Evolutionary conservation across 1,140 invertebrate species (phyloP), one percentile per base, ranked within the genome.

Genomic region (Phymorhynchus buccinoides): DNA sequence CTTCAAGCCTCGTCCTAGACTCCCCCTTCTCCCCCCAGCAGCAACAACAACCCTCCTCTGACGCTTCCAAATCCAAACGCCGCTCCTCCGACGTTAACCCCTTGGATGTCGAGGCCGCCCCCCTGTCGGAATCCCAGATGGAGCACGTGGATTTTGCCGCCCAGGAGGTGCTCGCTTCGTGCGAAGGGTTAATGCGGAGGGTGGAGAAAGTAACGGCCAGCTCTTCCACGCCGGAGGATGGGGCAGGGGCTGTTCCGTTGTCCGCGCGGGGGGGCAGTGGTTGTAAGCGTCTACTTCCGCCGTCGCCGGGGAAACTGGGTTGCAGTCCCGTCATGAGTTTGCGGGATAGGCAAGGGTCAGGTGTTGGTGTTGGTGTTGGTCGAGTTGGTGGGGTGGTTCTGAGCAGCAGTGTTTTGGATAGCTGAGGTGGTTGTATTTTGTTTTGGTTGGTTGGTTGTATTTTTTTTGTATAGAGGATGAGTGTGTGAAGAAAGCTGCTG

Each of bases 111-210:
- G 88, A 89, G 48, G 48, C 87, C 48, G 89, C 88, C 1, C 85
- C 89, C 35, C 86, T 91, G 71, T 88, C 89, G 6, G 87, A 90
- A 18, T 85, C 87, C 30, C 90, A 91, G 71, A 83, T 85, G n/a
- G 88, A 90, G 66, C 86, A 89, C 48, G 62, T 91, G n/a, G 89
- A 90, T 37, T 84, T 82, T 75, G 88, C 89, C 3, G 87, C 84
- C 9, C 87, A 88, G 68, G 90, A 91, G 80, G 87, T 91, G 18
- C 73, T 87, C 22, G 37, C 84, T 37, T 87, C 90, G 22, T 85
- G 86, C 39, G 44, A 68, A 9, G 62, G 84, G 48, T 73, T 91
- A 22, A 87, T 86, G 41, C 85, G 88, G 22, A 80, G 87, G 32
- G 79, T 88, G 6, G 79, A 86, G 39, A 89, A 91, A 35, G 14